Evolutionary conservation across 2,888 invertebrate genomes (phyloP).

Genomic region (Erebia palarica): DNA sequence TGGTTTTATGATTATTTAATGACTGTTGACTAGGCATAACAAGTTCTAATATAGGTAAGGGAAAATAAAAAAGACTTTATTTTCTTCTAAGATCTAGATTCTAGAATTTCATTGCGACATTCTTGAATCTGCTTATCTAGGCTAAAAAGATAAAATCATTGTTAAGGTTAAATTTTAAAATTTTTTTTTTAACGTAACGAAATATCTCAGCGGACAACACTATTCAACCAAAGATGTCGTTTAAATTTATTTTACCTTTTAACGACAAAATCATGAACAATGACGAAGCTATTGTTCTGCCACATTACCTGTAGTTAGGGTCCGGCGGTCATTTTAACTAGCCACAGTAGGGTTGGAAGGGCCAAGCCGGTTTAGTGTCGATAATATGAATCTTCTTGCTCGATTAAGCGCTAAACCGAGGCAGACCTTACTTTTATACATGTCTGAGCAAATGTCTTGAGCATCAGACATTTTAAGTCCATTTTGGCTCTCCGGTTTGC

Average conservation of each 20-base stretch:
- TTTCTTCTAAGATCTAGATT: no score
- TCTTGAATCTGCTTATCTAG: no score
- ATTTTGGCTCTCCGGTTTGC: no score
- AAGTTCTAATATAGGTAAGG: no score
- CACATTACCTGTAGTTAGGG: conserved; percentile 18
- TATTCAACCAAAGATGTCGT: conserved; percentile 5
- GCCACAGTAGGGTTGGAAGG: not conserved
- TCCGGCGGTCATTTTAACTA: conserved; percentile 17
- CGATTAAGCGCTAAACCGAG: no score
- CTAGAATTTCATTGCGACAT: no score
- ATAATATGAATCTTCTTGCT: not conserved
- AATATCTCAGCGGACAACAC: not conserved
- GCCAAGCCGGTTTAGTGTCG: not conserved
- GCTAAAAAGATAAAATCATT: not conserved
- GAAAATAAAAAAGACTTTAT: no score
- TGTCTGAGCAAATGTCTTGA: no score
- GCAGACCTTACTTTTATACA: no score
- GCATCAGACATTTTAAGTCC: no score
- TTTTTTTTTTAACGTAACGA: not conserved
- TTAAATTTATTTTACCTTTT: conserved; percentile 16
- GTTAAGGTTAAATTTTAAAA: not conserved
- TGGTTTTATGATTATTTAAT: no score
- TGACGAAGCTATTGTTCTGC: conserved; percentile 14
- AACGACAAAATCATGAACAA: conserved; percentile 22
- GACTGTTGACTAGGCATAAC: no score